Conservation (phyloP, 2,888 invertebrate genomes). For the Quadroppia sp. region DNA sequence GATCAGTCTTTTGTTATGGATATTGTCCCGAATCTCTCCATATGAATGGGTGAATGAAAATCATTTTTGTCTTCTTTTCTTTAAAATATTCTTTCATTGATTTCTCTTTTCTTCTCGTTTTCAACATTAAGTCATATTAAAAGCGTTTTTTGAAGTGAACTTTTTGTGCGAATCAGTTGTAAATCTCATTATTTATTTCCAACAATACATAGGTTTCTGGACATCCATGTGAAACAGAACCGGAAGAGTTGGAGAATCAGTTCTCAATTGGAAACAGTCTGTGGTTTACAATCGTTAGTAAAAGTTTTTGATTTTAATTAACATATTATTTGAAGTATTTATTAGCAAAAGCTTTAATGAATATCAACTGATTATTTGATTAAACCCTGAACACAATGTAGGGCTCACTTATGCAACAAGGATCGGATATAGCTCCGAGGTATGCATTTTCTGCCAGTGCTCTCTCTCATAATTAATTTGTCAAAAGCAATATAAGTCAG, state of each 20-base stretch:
- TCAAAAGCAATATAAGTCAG: not conserved
- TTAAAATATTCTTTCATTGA: not conserved
- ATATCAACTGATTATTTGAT: not conserved
- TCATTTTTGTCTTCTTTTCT: too few species aligned
- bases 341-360: not conserved
- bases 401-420: slow-evolving; percentile 57
- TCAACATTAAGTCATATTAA: not conserved
- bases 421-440: slow-evolving; percentile 49
- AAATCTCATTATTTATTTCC: not conserved
- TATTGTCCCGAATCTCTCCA: slow-evolving; percentile 43
- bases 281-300: slow-evolving; percentile 50
- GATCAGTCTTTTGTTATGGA: slow-evolving; percentile 47
- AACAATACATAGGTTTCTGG: not conserved
- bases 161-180: not conserved
- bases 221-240: slow-evolving; percentile 45
- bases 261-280: slow-evolving; percentile 46
- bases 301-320: not conserved
- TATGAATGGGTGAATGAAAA: slow-evolving; percentile 45
- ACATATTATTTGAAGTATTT: not conserved
- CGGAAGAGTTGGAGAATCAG: slow-evolving; percentile 44
- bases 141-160: not conserved
- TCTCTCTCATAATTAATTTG: slow-evolving; percentile 4
- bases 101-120: not conserved
- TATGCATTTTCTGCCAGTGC: not conserved
- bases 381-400: not conserved